phyloP scores from a whole-genome alignment of 64 coral and sea anemone genomes.

The Cladopsammia gracilis region DNA sequence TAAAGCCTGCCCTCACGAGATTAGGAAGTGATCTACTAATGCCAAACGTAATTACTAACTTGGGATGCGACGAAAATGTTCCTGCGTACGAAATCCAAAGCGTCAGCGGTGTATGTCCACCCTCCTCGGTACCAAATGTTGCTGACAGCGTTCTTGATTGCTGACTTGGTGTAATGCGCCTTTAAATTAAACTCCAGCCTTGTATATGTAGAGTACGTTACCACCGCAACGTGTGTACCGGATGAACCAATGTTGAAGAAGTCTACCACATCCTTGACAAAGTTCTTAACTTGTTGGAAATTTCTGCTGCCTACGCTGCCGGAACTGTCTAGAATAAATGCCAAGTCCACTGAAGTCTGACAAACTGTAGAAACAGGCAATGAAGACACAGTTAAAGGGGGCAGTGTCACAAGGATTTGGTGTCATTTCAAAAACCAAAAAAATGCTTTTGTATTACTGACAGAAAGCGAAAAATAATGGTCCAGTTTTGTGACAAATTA shows the following conservation, averaged over 20 bases:
- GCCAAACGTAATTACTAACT: background rate
- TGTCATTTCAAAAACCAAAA: too few species aligned
- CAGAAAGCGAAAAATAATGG: too few species aligned
- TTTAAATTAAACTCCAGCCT: conserved; percentile 75
- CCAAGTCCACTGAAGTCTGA: conserved; percentile 89
- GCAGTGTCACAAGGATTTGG: too few species aligned
- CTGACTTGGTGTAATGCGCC: conserved; percentile 67
- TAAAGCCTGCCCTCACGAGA: too few species aligned
- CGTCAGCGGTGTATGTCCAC: conserved; percentile 86
- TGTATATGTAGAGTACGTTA: conserved; percentile 69
- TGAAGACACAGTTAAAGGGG: background rate
- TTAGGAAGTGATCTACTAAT: background rate
- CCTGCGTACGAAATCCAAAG: conserved; percentile 54
- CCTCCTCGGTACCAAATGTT: conserved; percentile 63
- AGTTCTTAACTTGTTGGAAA: conserved; percentile 84
- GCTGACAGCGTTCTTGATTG: conserved; percentile 73
- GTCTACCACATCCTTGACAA: conserved; percentile 93
- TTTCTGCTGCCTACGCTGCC: conserved; percentile 79
- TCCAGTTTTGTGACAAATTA: too few species aligned
- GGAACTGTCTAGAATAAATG: conserved; percentile 89
- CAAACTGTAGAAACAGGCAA: conserved; percentile 76
- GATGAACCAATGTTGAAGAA: conserved; percentile 93
- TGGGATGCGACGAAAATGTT: conserved; percentile 49
- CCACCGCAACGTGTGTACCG: conserved; percentile 81
- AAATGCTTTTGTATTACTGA: too few species aligned